Base-by-base conservation (phyloP, 2,113 vertebrate genomes). In the Panthera uncia region DNA sequence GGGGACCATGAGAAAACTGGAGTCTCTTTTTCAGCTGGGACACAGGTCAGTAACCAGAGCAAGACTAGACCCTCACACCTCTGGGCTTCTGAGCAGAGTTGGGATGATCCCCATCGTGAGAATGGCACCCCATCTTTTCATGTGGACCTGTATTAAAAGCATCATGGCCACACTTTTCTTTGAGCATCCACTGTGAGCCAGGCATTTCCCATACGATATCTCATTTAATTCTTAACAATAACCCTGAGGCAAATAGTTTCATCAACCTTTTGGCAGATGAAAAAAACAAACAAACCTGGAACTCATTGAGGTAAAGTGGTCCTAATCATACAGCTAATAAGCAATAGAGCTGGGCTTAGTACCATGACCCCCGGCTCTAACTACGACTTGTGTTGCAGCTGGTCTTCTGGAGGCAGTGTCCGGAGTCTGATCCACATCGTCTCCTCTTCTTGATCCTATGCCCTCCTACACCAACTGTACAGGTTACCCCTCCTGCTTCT, bases 301-400 rank as follows among this genome's bases (percentile, higher is more conserved):
- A 93, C 6, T 50, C 27, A 11, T 0, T 41, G 89, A 83, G 19
- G 19, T 69, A 31, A 63, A 84, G 29, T 57, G 33, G 7, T 25
- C 82, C 82, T 18, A 80, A 74, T n/a, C 69, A 41, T 52, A 57
- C 45, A 15, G 7, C 74, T n/a, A 65, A 10, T 9, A 19, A 89
- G 57, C 2, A 4, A 16, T 27, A 69, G 57, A 38, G 25, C 33
- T 55, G 38, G 4, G 15, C 16, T 13, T 78, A 21, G 63, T 4
- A 5, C 31, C 7, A 18, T n/a, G 55, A 2, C 29, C 52, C 13
- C 10, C 1, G 7, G 9, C 27, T 81, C 52, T 0, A 1, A 48
- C 3, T 18, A 3, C 0, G 1, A 3, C 12, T 66, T 27, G 2
- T 36, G 1, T 33, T 13, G 6, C 9, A 38, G n/a, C 61, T 11